Conservation (phyloP, 2,797 vertebrate genomes). For the Anas flavirostris region DNA sequence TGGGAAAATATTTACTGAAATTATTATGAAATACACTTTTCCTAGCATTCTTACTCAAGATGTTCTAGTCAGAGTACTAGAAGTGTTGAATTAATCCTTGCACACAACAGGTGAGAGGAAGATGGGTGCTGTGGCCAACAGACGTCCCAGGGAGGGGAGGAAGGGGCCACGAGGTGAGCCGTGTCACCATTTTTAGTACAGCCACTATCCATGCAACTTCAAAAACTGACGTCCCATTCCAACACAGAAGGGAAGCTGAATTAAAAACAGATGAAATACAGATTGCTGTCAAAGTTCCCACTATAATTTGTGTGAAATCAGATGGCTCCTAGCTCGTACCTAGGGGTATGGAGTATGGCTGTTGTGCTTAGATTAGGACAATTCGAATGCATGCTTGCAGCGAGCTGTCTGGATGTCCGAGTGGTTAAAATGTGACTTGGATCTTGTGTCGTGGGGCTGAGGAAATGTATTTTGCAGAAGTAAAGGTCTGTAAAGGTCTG, state of each 20-base stretch:
- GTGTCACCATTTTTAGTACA: not conserved
- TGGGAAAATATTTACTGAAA: slow-evolving; percentile 46
- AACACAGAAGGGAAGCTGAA: not conserved
- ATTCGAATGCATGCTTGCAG: not conserved
- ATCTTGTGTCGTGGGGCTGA: not conserved
- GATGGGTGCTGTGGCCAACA: not conserved
- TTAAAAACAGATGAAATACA: not conserved
- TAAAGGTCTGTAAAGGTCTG: not conserved
- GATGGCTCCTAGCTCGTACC: not conserved
- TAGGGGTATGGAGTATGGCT: not conserved
- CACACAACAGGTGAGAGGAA: not conserved
- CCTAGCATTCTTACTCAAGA: not conserved
- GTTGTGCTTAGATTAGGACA: not conserved
- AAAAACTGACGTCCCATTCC: not conserved
- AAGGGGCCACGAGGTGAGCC: not conserved
- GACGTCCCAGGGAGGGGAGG: not conserved
- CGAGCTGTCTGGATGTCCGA: not conserved
- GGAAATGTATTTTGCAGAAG: not conserved
- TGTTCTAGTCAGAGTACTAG: not conserved
- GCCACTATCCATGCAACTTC: not conserved
- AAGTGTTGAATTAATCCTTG: not conserved
- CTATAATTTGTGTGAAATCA: not conserved
- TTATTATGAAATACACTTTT: slow-evolving; percentile 3
- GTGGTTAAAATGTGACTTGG: not conserved
- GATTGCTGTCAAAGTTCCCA: not conserved